A percentile compares a stretch with the other conserved stretches of the same genome.
These are phyloP conservation scores for Idris sp. DNA, from an alignment of 1,140 invertebrate genomes.

Conservation along the genomic window DNA sequence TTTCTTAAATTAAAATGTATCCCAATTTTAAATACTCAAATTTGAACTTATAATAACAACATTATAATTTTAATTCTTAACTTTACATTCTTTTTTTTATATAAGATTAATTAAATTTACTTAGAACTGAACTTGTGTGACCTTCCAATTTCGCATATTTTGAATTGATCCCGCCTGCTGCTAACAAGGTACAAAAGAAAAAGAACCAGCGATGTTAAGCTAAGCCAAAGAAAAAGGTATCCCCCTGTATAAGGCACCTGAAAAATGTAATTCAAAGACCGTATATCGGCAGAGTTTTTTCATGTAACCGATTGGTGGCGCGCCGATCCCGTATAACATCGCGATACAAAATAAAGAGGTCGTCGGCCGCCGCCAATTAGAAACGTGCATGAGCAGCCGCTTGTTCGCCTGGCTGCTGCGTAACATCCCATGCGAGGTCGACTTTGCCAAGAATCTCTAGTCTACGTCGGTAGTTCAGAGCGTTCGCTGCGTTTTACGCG, in stretches of 20 bases:
- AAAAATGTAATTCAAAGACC: constrained; percentile 26
- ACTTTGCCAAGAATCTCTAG: constrained; percentile 33
- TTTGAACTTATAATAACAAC: too few species aligned
- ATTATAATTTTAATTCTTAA: too few species aligned
- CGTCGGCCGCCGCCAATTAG: constrained; percentile 58
- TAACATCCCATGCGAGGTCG: constrained; percentile 21
- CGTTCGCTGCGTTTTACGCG: too few species aligned
- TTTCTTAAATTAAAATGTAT: too few species aligned
- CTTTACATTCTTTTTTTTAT: too few species aligned
- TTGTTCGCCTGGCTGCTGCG: constrained; percentile 35
- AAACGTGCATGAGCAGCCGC: constrained; percentile 48
- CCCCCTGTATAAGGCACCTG: not conserved
- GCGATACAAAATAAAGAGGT: constrained; percentile 56
- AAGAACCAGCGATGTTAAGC: not conserved
- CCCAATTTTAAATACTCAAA: too few species aligned
- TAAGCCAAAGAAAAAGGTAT: not conserved
- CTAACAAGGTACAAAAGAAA: too few species aligned
- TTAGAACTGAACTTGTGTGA: too few species aligned
- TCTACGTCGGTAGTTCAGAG: constrained; percentile 24
- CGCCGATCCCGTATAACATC: constrained; percentile 27
- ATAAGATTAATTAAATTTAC: too few species aligned
- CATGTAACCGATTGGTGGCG: constrained; percentile 44
- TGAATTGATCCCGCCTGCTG: too few species aligned
- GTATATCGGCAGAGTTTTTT: constrained; percentile 38
- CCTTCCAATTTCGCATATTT: too few species aligned